Percentiles rank a stretch among this genome's conserved stretches.
Conservation (phyloP, 2,113 vertebrate genomes). For the Otolemur garnettii region DNA sequence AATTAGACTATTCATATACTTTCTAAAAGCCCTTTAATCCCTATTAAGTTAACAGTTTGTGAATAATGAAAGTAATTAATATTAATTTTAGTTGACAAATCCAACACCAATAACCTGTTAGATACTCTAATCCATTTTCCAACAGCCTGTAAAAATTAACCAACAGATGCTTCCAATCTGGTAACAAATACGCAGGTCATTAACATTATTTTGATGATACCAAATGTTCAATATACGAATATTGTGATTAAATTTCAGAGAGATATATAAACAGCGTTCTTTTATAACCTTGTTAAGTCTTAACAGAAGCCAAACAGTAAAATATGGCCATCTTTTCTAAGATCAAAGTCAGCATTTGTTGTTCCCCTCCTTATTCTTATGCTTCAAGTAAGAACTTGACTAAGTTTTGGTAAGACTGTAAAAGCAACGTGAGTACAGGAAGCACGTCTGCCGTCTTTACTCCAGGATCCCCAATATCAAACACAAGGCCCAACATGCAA, state of each 20-base stretch:
- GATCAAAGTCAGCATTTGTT: slow-evolving; percentile 23
- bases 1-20: slow-evolving; percentile 74
- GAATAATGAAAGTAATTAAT: slow-evolving; percentile 78
- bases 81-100: slow-evolving; percentile 80
- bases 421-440: not conserved
- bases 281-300: slow-evolving; percentile 68
- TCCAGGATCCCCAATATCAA: not conserved
- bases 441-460: not conserved
- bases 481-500: not conserved
- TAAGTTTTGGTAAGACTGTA: not conserved
- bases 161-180: slow-evolving; percentile 80
- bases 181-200: slow-evolving; percentile 68
- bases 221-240: slow-evolving; percentile 78
- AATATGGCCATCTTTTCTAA: slow-evolving; percentile 16
- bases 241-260: slow-evolving; percentile 71
- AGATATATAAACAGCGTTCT: slow-evolving; percentile 59
- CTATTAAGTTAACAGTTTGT: slow-evolving; percentile 78
- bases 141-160: slow-evolving; percentile 77
- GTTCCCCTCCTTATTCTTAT: not conserved
- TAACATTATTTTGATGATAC: slow-evolving; percentile 79
- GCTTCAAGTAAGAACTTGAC: not conserved
- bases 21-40: slow-evolving; percentile 73
- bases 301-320: slow-evolving; percentile 65
- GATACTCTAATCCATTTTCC: slow-evolving; percentile 63
- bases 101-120: slow-evolving; percentile 78